phyloP scores from a whole-genome alignment of 30 jellyfish, hydroid and myxozoan species.

The Pelagia noctiluca region DNA sequence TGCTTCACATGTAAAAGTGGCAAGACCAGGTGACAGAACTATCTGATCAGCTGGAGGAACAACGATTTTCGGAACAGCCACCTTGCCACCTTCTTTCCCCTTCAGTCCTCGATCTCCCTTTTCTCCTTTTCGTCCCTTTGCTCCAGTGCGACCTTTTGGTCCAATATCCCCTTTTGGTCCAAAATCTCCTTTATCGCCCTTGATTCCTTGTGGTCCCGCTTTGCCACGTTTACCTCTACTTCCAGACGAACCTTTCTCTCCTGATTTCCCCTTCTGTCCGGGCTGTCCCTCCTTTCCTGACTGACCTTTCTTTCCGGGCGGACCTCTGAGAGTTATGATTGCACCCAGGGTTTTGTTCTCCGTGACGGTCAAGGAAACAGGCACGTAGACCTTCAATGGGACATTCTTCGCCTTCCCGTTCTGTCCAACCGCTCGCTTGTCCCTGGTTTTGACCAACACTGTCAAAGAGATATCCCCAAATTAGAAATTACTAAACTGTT shows the following conservation, averaged over 20 bases:
- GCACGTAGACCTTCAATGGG: too few species aligned
- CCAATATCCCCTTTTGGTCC: slow-evolving; percentile 20
- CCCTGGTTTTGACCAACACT: too few species aligned
- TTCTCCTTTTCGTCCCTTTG: slow-evolving; percentile 12
- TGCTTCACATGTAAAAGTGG: slow-evolving; percentile 29
- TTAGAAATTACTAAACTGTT: too few species aligned
- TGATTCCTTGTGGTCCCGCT: slow-evolving; percentile 27
- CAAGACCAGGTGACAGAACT: not conserved
- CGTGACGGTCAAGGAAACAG: too few species aligned
- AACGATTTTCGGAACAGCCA: slow-evolving; percentile 17
- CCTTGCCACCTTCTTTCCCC: slow-evolving; percentile 14
- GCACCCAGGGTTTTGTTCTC: too few species aligned
- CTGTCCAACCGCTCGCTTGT: too few species aligned
- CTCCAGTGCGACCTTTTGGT: slow-evolving; percentile 8
- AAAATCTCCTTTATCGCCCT: not conserved
- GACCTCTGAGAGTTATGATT: not conserved
- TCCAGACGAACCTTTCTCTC: slow-evolving; percentile 21
- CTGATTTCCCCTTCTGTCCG: too few species aligned
- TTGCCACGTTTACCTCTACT: slow-evolving; percentile 26
- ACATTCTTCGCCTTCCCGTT: too few species aligned
- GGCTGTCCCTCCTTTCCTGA: too few species aligned
- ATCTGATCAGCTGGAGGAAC: slow-evolving; percentile 18
- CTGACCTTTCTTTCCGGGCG: too few species aligned
- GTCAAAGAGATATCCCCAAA: too few species aligned
- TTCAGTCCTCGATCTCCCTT: not conserved